Base-by-base conservation (phyloP, 2,888 invertebrate genomes). In the Phortica okadai region DNA sequence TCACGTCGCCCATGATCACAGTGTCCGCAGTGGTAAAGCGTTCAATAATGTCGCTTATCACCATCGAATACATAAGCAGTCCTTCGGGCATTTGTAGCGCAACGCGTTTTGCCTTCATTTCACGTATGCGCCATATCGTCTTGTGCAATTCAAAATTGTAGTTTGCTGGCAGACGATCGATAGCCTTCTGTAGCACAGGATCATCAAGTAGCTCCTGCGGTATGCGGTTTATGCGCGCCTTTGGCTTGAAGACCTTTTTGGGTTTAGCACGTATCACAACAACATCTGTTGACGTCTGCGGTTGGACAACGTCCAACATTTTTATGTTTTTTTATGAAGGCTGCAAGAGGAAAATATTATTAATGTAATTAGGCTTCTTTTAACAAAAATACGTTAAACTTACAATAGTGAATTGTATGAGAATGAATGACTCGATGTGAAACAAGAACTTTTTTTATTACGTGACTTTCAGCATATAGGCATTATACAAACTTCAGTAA, bases 141-240 rank as follows among this genome's bases (percentile, higher is more conserved):
- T 99, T 99, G 78, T 96, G 96, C 82, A 99, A 94, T 94, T 99
- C 99, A 91, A 99, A 99, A 91, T 98, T 99, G 90, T 99, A 99
- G 92, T 99, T 99, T 50, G 94, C 92, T 2, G 99, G 99, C 74
- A 99, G 93, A 58, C 93, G 92, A 86, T 94, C 93, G 78, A 96
- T 94, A 0, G 96, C 96, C 88, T 93, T 92, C 87, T 95, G 95
- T 42, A 98, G 90, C 81, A 94, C 88, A 16, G 94, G 93, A 92
- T 97, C 94, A 84, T 96, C 94, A 33, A 96, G 90, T 72, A 98
- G 93, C 83, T 95, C 95, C 80, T 95, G 94, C 0, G 97, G 97
- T 82, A 97, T 95, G 92, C 95, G 96, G 90, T 95, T 97, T 25
- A 96, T 92, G 89, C 94, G 95, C 62, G 94, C 93, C 74, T 93